Evolutionary conservation across 2,113 vertebrate genomes (phyloP).

Genomic region (Barnardius zonarius): DNA sequence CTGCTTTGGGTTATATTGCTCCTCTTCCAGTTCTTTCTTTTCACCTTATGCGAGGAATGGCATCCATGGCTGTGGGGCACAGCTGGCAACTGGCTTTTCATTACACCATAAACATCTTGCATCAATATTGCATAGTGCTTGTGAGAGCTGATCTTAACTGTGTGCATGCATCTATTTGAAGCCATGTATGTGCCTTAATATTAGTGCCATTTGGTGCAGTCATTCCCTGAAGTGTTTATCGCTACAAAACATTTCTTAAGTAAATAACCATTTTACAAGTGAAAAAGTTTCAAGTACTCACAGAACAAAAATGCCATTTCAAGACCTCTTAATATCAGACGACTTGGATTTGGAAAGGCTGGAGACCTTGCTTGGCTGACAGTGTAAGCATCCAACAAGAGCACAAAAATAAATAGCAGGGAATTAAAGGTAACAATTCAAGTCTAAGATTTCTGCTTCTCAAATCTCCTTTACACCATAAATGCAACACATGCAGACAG

Average conservation of each 20-base stretch:
- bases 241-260: neutral
- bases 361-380: neutral
- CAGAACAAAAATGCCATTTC: neutral
- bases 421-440: neutral
- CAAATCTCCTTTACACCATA: neutral
- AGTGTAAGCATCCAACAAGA: neutral
- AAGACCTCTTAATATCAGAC: neutral
- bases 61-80: neutral
- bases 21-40: neutral
- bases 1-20: neutral
- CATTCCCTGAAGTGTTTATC: neutral
- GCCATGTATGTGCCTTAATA: accelerated
- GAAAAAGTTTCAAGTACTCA: neutral
- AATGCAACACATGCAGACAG: neutral
- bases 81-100: neutral
- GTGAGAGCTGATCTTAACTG: neutral
- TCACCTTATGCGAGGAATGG: neutral
- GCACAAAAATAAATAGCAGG: neutral
- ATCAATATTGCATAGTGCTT: neutral
- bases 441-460: neutral
- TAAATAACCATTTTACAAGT: neutral
- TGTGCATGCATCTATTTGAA: neutral
- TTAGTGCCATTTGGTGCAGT: neutral
- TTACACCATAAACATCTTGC: neutral
- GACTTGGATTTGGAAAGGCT: neutral